A percentile compares a stretch with the other conserved stretches of the same genome.
These are phyloP conservation scores for Drosophila subpulchrella DNA, from an alignment of 1,140 invertebrate genomes.

Conservation along the genomic window DNA sequence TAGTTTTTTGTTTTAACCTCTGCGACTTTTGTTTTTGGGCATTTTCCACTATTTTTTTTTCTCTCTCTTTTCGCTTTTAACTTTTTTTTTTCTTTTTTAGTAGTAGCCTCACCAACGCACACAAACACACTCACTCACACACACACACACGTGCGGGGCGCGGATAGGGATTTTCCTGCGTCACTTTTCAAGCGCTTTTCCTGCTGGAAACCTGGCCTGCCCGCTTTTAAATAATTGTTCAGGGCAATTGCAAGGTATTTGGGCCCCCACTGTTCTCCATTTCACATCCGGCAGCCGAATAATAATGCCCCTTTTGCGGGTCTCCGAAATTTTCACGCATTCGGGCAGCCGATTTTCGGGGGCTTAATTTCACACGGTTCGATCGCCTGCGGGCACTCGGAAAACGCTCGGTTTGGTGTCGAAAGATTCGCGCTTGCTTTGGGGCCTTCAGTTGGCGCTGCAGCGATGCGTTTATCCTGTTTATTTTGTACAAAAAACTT, in stretches of 20 bases:
- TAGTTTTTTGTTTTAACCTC: conserved; percentile 68
- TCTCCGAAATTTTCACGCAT: conserved; percentile 59
- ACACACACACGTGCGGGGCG: conserved; percentile 66
- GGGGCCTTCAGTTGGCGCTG: conserved; percentile 53
- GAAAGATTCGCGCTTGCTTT: conserved; percentile 55
- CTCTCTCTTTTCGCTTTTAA: conserved; percentile 26
- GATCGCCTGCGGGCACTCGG: conserved; percentile 26
- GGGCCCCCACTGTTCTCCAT: conserved; percentile 49
- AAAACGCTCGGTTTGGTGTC: conserved; percentile 42
- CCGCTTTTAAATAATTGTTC: conserved; percentile 39
- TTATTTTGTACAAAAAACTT: conserved; percentile 83
- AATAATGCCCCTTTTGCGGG: conserved; percentile 74
- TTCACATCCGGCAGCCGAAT: conserved; percentile 40
- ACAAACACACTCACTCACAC: conserved; percentile 43
- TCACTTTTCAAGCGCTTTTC: conserved; percentile 44
- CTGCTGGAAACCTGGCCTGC: conserved; percentile 33
- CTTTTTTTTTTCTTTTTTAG: conserved; percentile 51
- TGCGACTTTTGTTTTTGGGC: conserved; percentile 69
- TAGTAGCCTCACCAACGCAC: conserved; percentile 53
- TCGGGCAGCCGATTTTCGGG: conserved; percentile 52
- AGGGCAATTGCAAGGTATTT: conserved; percentile 21
- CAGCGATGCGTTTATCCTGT: conserved; percentile 67
- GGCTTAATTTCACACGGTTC: conserved; percentile 57
- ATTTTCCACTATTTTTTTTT: conserved; percentile 56
- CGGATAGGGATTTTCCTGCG: conserved; percentile 51